These are phyloP conservation scores for Tricholaema leucomelas DNA, from an alignment of 2,113 vertebrate species.

Conservation along the genomic window DNA sequence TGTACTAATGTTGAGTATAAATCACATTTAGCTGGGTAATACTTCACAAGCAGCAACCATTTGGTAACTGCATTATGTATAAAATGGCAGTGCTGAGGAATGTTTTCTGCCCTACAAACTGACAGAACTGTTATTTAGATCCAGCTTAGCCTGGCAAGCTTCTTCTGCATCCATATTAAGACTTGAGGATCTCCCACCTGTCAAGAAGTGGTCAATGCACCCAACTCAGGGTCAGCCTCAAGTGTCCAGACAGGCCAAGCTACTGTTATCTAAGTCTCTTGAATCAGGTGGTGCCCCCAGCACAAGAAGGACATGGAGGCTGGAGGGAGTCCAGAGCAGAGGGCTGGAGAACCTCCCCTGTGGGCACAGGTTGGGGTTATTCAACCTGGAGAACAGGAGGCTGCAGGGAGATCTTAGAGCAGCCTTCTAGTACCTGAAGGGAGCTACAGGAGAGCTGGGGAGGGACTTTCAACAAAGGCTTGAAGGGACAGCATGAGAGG, in stretches of 20 bases:
- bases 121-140: neutral
- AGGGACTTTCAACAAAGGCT: no score
- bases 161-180: neutral
- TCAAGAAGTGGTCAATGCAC: neutral
- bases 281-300: neutral
- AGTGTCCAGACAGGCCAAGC: neutral
- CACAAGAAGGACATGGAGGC: no score
- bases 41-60: neutral
- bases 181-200: neutral
- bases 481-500: no score
- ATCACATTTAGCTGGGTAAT: neutral
- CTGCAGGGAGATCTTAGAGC: no score
- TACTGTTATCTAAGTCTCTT: neutral
- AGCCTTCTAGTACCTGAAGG: no score
- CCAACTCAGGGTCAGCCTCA: neutral
- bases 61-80: neutral
- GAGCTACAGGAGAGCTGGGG: no score
- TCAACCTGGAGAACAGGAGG: no score
- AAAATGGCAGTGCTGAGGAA: neutral
- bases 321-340: no score
- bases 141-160: neutral
- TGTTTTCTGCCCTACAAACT: neutral
- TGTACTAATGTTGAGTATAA: neutral
- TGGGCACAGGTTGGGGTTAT: no score
- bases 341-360: no score